Base-by-base conservation (phyloP, 2,797 vertebrate genomes). In the Helostoma temminkii region DNA sequence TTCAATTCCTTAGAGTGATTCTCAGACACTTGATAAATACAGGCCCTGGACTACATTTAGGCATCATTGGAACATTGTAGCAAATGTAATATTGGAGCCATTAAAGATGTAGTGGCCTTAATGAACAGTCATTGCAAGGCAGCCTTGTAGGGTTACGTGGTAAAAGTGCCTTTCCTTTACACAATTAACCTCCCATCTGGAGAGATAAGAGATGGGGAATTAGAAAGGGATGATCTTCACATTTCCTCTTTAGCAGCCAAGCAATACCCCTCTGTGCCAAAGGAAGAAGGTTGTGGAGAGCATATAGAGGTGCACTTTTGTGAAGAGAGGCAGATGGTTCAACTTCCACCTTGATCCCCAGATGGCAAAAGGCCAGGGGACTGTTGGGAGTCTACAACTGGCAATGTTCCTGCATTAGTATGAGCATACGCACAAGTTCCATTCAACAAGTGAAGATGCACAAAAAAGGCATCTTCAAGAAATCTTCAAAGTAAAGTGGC, bases 151-250 rank as follows among this genome's bases (percentile, higher is more conserved):
- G 81, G 69, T 83, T 86, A 86, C 71, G 80, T 75, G 76, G 70
- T 63, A 70, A 77, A 87, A 83, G 71, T 58, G 80, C 58, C 78
- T 85, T 87, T 76, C 74, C 70, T 88, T 87, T 81, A 82, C 76
- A 88, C 83, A 88, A 92, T 93, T 93, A 93, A 91, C 89, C 87
- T 90, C 85, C 89, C 85, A 91, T 92, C 85, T 90, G 92, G 86
- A 89, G 71, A 72, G 62, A 74, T 66, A 76, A 58, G 63, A 77
- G 63, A 66, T 21, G 22, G 65, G 56, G 81, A 89, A 88, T 88
- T 87, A 89, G 77, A 81, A 83, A 71, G 52, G 64, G 76, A 82
- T 81, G 76, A 87, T 78, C 76, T 64, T 65, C 72, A 67, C 77
- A 66, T 80, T 85, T 88, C 69, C 69, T 84, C 71, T 77, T 77